A percentile compares a stretch with the other conserved stretches of the same genome.
Evolutionary conservation across 2,888 invertebrate species (phyloP).

Genomic region (Neocrepidodera transversa): DNA sequence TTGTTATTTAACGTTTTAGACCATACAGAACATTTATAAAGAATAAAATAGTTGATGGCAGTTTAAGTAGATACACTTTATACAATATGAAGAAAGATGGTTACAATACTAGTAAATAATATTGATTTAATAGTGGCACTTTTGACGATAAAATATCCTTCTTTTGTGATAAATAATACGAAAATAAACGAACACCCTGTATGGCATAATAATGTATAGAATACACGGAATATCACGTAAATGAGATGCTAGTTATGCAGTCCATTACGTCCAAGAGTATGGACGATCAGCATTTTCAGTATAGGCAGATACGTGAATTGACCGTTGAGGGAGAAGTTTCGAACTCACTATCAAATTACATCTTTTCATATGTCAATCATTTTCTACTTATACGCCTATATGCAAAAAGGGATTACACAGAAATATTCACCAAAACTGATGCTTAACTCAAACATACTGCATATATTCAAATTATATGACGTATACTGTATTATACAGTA

Average conservation of each 20-base stretch:
- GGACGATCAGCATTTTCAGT: constrained; percentile 12
- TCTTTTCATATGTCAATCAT: constrained; percentile 30
- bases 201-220: constrained; percentile 5
- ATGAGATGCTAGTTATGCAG: constrained; percentile 17
- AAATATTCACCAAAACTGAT: constrained; percentile 15
- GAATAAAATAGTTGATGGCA: too few relatives aligned
- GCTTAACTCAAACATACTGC: neutral
- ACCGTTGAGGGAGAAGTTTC: constrained; percentile 18
- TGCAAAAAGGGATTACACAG: constrained; percentile 17
- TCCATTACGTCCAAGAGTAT: constrained; percentile 4
- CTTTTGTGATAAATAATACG: too few relatives aligned
- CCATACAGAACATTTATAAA: too few relatives aligned
- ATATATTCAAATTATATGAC: neutral
- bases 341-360: constrained; percentile 23
- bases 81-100: too few relatives aligned
- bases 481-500: too few relatives aligned
- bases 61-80: too few relatives aligned
- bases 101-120: too few relatives aligned
- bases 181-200: constrained; percentile 5
- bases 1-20: too few relatives aligned
- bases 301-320: constrained; percentile 14
- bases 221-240: constrained; percentile 4
- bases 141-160: too few relatives aligned
- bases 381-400: constrained; percentile 8
- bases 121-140: too few relatives aligned